A percentile compares a stretch with the other conserved stretches of the same genome.
Conservation (phyloP, 2,113 vertebrate species). For the Epinephelus moara region DNA sequence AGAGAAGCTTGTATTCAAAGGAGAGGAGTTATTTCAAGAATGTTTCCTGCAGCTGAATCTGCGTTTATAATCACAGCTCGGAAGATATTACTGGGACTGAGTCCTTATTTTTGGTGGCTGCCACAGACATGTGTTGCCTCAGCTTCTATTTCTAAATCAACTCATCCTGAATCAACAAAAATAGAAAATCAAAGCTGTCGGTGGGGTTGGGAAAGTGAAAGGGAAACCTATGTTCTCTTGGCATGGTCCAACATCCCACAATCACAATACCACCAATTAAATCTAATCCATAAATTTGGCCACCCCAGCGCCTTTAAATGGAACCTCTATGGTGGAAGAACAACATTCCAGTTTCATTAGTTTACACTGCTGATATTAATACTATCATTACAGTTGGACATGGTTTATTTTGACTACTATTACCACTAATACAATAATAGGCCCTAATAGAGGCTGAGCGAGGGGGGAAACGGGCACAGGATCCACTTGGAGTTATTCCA, state of each 20-base stretch:
- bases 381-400: slow-evolving; percentile 84
- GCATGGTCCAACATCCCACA: slow-evolving; percentile 53
- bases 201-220: slow-evolving; percentile 43
- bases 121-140: slow-evolving; percentile 14
- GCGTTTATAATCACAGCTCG: slow-evolving; percentile 74
- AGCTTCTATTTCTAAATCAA: slow-evolving; percentile 2
- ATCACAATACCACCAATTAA: slow-evolving; percentile 73
- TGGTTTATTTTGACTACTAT: slow-evolving; percentile 87
- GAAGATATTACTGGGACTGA: slow-evolving; percentile 36
- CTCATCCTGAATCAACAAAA: slow-evolving; percentile 49
- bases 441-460: slow-evolving; percentile 79
- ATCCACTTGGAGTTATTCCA: slow-evolving; percentile 63
- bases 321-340: slow-evolving; percentile 73
- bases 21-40: slow-evolving; percentile 79
- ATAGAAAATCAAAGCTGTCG: slow-evolving; percentile 15
- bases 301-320: slow-evolving; percentile 71
- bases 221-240: slow-evolving; percentile 42
- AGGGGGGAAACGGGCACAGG: slow-evolving; percentile 58
- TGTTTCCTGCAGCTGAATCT: slow-evolving; percentile 74
- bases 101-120: slow-evolving; percentile 39
- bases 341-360: slow-evolving; percentile 82
- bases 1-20: slow-evolving; percentile 64
- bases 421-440: slow-evolving; percentile 87
- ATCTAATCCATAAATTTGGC: slow-evolving; percentile 79
- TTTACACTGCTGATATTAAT: slow-evolving; percentile 85